Evolutionary conservation across 1,140 invertebrate species (phyloP), one percentile per base, ranked within the genome.

Genomic region (Neodiprion lecontei): DNA sequence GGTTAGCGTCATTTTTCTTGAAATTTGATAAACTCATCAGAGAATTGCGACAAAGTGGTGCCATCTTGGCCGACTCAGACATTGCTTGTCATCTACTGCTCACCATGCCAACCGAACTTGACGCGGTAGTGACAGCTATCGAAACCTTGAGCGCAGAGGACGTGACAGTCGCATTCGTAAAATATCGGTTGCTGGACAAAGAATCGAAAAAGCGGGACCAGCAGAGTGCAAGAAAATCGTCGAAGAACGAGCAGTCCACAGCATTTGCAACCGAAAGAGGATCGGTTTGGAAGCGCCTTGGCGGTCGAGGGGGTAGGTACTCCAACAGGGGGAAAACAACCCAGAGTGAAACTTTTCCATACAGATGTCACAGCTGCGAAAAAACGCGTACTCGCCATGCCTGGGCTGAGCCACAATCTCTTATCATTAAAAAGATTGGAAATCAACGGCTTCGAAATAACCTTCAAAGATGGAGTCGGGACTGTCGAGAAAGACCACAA

Each of bases 31-130:
- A 17, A 17, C 17, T 17, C 17, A 17, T 17, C 17, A 17, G 17
- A 17, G 40, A 53, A 72, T 69, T 79, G 78, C 53, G 77, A 79
- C 61, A 76, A 71, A 71, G 48, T 75, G 40, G 77, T 82, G 65
- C 76, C 77, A 49, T 17, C 17, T 17, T 17, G 17, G 17, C 17
- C 17, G 75, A 79, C 9, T 70, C 77, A 48, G 74, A 78, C 69
- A 23, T 78, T 23, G 76, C 77, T 5, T 77, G 74, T 74, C 75
- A 78, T 72, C 69, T 79, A 17, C 61, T 79, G 12, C 67, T 78
- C 28, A 79, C 78, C 14, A 72, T 78, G 70, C 74, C 77, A 47
- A n/a, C 21, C 0, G 74, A 78, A 67, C 61, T 77, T 48, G 74
- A 73, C 68, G 48, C 28, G 12, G 72, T 78, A 4, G 74, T 78